A percentile compares a stretch with the other conserved stretches of the same genome.
Conservation (phyloP, 2,797 vertebrate species). For the Phalanger gymnotis region DNA sequence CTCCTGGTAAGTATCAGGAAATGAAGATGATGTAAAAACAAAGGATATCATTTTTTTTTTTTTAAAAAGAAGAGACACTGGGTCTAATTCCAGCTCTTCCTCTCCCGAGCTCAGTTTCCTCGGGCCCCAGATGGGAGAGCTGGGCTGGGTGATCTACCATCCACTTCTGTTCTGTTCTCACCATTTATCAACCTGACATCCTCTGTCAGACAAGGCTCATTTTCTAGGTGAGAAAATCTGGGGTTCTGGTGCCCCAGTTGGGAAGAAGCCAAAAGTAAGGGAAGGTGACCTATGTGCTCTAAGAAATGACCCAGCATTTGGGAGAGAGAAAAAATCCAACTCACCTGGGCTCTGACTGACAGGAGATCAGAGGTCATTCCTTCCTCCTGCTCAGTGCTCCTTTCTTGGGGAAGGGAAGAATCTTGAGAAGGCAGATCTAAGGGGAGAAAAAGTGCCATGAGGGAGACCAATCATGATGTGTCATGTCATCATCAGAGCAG, state of each 20-base stretch:
- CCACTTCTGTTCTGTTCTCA: not conserved
- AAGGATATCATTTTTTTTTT: not conserved
- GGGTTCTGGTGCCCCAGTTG: not conserved
- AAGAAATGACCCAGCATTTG: not conserved
- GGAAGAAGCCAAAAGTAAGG: not conserved
- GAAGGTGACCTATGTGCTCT: not conserved
- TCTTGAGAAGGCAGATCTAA: not conserved
- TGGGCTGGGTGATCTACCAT: not conserved
- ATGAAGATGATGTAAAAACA: not conserved
- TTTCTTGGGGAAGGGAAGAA: not conserved
- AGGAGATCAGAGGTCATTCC: not conserved
- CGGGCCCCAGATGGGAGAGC: too few species aligned
- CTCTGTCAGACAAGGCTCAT: not conserved
- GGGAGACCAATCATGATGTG: not conserved
- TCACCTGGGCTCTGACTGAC: not conserved
- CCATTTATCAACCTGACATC: not conserved
- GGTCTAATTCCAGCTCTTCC: not conserved
- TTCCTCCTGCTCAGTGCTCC: not conserved
- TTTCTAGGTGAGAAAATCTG: not conserved
- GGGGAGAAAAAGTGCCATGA: not conserved
- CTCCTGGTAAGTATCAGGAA: not conserved
- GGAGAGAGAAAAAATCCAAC: not conserved
- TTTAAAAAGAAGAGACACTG: not conserved
- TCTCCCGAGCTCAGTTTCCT: not conserved
- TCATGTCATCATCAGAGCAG: not conserved